These are phyloP conservation scores for Sinocyclocheilus grahami DNA, from an alignment of 2,113 vertebrate species.

Conservation along the genomic window DNA sequence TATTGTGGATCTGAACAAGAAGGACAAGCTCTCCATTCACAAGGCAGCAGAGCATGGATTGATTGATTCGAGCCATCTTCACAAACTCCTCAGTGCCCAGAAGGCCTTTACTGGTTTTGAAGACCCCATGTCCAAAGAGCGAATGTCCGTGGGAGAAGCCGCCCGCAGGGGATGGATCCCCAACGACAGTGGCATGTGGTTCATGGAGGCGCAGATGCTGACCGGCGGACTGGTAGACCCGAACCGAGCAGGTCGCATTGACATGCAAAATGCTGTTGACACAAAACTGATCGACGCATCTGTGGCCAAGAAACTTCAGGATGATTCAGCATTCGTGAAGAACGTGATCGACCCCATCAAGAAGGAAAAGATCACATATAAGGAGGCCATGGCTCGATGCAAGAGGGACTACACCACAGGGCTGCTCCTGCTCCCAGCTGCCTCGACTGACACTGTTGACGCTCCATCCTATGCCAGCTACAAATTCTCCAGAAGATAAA, in stretches of 20 bases:
- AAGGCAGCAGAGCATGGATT: slow-evolving; percentile 84
- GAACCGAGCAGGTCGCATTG: slow-evolving; percentile 85
- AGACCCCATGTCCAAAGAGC: slow-evolving; percentile 84
- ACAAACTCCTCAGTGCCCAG: slow-evolving; percentile 90
- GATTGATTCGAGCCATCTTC: slow-evolving; percentile 78
- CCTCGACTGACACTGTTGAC: slow-evolving; percentile 64
- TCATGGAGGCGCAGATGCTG: slow-evolving; percentile 86
- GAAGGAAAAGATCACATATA: slow-evolving; percentile 88
- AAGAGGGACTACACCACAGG: slow-evolving; percentile 81
- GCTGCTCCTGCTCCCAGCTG: slow-evolving; percentile 82
- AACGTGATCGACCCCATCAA: slow-evolving; percentile 85
- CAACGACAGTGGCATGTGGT: slow-evolving; percentile 80
- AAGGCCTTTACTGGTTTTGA: slow-evolving; percentile 97
- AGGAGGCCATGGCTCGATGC: slow-evolving; percentile 88
- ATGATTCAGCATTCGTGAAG: slow-evolving; percentile 81
- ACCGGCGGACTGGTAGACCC: slow-evolving; percentile 94
- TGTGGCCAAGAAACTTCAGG: slow-evolving; percentile 77
- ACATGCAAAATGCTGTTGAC: slow-evolving; percentile 76
- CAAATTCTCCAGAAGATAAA: slow-evolving; percentile 46
- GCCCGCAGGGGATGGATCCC: slow-evolving; percentile 88
- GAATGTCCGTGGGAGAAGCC: slow-evolving; percentile 86
- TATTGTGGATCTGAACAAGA: slow-evolving; percentile 88
- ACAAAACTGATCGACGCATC: slow-evolving; percentile 77
- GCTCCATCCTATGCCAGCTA: slow-evolving; percentile 66
- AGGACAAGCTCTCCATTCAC: slow-evolving; percentile 89